Evolutionary conservation across 37 sponge, comb jelly and placozoan genomes (phyloP).

Genomic region (Ephydatia muelleri): DNA sequence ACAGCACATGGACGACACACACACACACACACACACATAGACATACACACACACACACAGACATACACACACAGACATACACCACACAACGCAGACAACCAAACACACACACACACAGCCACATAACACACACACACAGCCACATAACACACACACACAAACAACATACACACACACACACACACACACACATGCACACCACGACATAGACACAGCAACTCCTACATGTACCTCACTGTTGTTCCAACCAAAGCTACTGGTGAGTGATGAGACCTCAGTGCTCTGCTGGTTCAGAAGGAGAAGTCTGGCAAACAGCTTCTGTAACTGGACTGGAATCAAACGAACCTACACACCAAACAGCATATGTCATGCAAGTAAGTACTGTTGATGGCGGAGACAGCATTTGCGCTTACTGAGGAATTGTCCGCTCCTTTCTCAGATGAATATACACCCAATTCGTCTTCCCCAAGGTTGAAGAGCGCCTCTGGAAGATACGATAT

Average conservation of each 20-base stretch:
- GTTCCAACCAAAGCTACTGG: conserved; percentile 90
- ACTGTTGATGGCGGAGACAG: background rate
- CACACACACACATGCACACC: conserved; percentile 21
- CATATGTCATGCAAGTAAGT: background rate
- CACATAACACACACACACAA: background rate
- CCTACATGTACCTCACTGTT: conserved; percentile 60
- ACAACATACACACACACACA: conserved; percentile 13
- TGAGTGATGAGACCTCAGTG: conserved; percentile 68
- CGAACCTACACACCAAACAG: conserved; percentile 50
- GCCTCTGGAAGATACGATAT: conserved; percentile 38
- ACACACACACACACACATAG: background rate
- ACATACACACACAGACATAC: conserved; percentile 10
- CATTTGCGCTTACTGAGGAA: conserved; percentile 8
- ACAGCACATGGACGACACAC: too few relatives aligned
- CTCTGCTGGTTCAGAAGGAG: conserved; percentile 74
- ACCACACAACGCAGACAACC: too few relatives aligned
- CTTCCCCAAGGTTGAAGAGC: conserved; percentile 50
- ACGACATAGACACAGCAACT: background rate
- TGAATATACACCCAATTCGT: conserved; percentile 48
- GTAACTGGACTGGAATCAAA: conserved; percentile 85
- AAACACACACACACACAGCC: too few relatives aligned
- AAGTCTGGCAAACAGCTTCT: conserved; percentile 71
- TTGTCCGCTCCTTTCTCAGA: conserved; percentile 21
- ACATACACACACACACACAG: background rate
- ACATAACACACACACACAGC: too few relatives aligned